Evolutionary conservation across 2,113 vertebrate genomes (phyloP).

Genomic region (Agapornis roseicollis): DNA sequence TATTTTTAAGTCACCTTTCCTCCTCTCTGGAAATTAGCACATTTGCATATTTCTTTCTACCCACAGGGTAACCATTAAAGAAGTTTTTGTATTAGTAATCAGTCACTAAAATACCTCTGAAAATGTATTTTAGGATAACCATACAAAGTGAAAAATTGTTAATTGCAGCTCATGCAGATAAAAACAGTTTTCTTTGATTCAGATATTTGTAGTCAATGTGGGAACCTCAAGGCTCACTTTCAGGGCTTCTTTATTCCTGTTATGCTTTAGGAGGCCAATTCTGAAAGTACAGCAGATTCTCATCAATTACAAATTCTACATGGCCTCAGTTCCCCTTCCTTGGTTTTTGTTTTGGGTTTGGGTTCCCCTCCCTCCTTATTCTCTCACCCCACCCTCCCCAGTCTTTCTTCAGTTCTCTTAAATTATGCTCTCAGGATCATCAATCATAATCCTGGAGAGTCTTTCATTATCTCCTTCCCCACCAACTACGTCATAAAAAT

Average conservation of each 20-base stretch:
- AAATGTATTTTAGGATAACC: constrained; percentile 6
- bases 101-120: not conserved
- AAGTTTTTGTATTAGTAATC: not conserved
- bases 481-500: not conserved
- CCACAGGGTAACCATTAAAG: not conserved
- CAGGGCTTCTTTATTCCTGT: not conserved
- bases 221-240: not conserved
- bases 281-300: not conserved
- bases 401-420: not conserved
- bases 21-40: not conserved
- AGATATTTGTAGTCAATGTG: not conserved
- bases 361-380: not conserved
- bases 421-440: not conserved
- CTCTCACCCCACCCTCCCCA: not conserved
- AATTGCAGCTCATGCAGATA: not conserved
- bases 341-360: not conserved
- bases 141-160: not conserved
- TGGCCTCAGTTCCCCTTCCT: not conserved
- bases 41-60: constrained; percentile 7
- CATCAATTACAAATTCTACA: not conserved
- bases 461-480: not conserved
- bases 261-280: not conserved
- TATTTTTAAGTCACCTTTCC: constrained; percentile 13
- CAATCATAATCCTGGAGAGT: not conserved
- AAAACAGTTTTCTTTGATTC: not conserved